Conservation (phyloP, 1,140 invertebrate species). For the Ips nitidus region DNA sequence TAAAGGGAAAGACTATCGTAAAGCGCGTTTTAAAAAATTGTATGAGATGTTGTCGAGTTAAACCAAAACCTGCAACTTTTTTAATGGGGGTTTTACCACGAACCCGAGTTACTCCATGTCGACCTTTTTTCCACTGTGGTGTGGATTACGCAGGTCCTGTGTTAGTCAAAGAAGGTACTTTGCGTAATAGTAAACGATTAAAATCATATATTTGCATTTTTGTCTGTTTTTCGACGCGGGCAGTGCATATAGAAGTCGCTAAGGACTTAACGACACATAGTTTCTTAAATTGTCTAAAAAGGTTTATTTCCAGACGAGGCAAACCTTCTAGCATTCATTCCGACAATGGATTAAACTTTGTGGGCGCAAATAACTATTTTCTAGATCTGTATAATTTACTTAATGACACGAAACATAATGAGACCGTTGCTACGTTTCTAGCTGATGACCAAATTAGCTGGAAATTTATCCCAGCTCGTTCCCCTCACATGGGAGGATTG, state of each 20-base stretch:
- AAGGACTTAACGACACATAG: conserved; percentile 42
- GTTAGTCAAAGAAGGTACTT: conserved; percentile 29
- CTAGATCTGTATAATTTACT: conserved; percentile 7
- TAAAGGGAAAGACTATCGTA: conserved; percentile 37
- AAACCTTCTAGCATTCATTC: conserved; percentile 41
- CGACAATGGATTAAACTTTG: conserved; percentile 49
- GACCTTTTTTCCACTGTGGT: conserved; percentile 11
- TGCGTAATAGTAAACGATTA: conserved; percentile 10
- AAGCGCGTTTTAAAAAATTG: conserved; percentile 40
- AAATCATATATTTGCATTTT: conserved; percentile 44
- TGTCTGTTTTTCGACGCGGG: conserved; percentile 45
- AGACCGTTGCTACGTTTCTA: conserved; percentile 55
- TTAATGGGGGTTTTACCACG: conserved; percentile 45
- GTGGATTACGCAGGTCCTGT: conserved; percentile 43
- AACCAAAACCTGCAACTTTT: conserved; percentile 37
- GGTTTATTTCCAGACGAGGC: conserved; percentile 50
- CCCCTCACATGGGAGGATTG: no score
- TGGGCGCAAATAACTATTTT: conserved; percentile 37
- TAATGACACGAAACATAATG: conserved; percentile 3
- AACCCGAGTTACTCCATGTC: conserved; percentile 33
- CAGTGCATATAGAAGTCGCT: conserved; percentile 53
- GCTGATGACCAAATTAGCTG: conserved; percentile 59
- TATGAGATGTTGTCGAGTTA: conserved; percentile 44
- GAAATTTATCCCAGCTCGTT: background rate
- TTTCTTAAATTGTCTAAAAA: conserved; percentile 46